These are phyloP conservation scores for Lepas anatifera DNA, from an alignment of 2,888 invertebrate genomes.

Conservation along the genomic window DNA sequence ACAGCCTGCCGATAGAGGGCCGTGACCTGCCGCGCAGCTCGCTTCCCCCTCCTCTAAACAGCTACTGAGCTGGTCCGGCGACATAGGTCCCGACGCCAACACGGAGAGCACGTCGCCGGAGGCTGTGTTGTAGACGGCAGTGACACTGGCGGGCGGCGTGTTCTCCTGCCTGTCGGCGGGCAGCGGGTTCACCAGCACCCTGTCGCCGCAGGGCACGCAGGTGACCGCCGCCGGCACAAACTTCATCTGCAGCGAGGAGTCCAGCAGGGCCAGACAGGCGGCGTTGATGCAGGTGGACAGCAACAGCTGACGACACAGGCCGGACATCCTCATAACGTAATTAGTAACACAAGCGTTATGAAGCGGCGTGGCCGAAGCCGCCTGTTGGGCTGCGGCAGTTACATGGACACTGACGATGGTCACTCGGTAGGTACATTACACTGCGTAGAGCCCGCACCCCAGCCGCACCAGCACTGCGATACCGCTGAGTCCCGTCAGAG, in stretches of 20 bases:
- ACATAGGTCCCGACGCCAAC: neutral
- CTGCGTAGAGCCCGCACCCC: too few relatives aligned
- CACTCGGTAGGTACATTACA: too few relatives aligned
- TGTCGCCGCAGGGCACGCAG: constrained; percentile 34
- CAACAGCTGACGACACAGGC: constrained; percentile 31
- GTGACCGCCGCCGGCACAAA: constrained; percentile 65
- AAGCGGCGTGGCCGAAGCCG: too few relatives aligned
- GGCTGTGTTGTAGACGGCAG: neutral
- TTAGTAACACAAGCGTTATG: too few relatives aligned
- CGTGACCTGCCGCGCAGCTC: neutral
- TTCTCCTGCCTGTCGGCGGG: neutral
- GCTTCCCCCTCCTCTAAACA: neutral
- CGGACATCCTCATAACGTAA: too few relatives aligned
- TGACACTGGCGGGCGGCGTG: neutral
- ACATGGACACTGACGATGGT: too few relatives aligned
- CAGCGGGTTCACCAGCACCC: neutral
- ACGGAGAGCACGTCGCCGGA: neutral
- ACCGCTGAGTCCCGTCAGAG: too few relatives aligned
- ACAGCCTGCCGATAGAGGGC: neutral
- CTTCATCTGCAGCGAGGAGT: constrained; percentile 71
- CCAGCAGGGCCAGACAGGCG: constrained; percentile 64
- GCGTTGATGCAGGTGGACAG: constrained; percentile 72
- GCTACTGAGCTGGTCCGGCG: neutral
- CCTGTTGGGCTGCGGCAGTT: too few relatives aligned
- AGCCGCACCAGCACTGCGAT: too few relatives aligned